Evolutionary conservation across 2,888 invertebrate genomes (phyloP).

Genomic region (Agriopis aurantiaria): DNA sequence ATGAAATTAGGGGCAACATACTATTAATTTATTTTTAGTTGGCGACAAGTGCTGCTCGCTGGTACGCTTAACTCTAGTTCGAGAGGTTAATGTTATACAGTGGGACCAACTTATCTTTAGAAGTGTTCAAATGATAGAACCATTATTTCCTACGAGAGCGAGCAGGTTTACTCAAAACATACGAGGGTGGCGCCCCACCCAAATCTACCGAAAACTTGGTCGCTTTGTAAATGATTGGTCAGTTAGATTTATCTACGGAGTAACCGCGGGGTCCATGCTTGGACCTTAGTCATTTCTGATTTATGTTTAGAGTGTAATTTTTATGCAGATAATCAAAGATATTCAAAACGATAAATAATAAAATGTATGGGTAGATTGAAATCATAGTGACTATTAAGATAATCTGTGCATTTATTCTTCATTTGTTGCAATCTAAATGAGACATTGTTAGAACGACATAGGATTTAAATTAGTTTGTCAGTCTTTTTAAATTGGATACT

Average conservation of each 20-base stretch:
- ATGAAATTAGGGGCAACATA: conserved; percentile 35
- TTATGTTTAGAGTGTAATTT: conserved; percentile 1
- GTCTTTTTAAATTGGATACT: too few relatives aligned
- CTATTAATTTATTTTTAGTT: conserved; percentile 45
- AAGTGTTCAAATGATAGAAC: background rate
- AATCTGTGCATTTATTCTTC: too few relatives aligned
- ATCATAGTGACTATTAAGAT: too few relatives aligned
- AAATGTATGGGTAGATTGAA: too few relatives aligned
- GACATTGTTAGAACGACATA: too few relatives aligned
- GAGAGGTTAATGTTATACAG: conserved; percentile 28
- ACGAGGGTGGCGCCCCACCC: background rate
- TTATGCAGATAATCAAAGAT: background rate
- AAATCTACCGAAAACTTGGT: background rate
- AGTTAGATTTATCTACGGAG: conserved; percentile 12
- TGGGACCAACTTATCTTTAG: background rate
- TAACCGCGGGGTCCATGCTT: conserved; percentile 8
- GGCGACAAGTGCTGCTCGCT: conserved; percentile 36
- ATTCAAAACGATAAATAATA: too few relatives aligned
- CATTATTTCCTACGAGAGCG: background rate
- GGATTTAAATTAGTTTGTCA: too few relatives aligned
- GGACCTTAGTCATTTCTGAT: conserved; percentile 7
- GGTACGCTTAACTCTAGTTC: conserved; percentile 18
- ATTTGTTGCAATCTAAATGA: too few relatives aligned
- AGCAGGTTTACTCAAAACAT: background rate
- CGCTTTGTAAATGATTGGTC: conserved; percentile 11